Percentiles rank a stretch among this genome's conserved stretches.
Evolutionary conservation across 1,140 invertebrate genomes (phyloP).

Genomic region (Glossosoma conforme): DNA sequence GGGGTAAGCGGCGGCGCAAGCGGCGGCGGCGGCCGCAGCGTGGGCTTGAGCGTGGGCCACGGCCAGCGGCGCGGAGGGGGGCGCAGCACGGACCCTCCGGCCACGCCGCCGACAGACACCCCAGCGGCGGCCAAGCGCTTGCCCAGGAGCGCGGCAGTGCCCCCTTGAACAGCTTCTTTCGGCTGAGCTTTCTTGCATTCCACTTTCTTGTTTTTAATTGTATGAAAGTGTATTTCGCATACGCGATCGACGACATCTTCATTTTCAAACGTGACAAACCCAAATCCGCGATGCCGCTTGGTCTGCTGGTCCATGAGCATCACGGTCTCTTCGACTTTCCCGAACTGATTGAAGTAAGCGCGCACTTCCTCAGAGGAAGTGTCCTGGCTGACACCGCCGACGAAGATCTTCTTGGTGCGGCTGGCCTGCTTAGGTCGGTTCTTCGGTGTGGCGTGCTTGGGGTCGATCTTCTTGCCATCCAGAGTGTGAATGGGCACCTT

Average conservation of each 20-base stretch:
- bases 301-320: slow-evolving; percentile 95
- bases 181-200: slow-evolving; percentile 92
- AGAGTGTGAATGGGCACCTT: slow-evolving; percentile 86
- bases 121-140: slow-evolving; percentile 45
- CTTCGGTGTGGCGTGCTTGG: slow-evolving; percentile 88
- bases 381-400: slow-evolving; percentile 87
- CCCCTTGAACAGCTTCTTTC: slow-evolving; percentile 76
- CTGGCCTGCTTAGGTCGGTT: slow-evolving; percentile 79
- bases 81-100: slow-evolving; percentile 30
- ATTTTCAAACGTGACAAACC: slow-evolving; percentile 88
- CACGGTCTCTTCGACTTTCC: slow-evolving; percentile 86
- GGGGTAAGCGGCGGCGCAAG: no score
- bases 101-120: slow-evolving; percentile 34
- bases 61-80: slow-evolving; percentile 30
- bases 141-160: slow-evolving; percentile 38
- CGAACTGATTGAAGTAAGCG: slow-evolving; percentile 87
- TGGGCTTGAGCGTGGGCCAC: no score
- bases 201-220: slow-evolving; percentile 90
- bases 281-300: slow-evolving; percentile 84
- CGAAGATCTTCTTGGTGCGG: slow-evolving; percentile 89
- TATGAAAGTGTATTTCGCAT: slow-evolving; percentile 90
- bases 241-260: slow-evolving; percentile 88
- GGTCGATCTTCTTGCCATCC: slow-evolving; percentile 92
- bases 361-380: slow-evolving; percentile 88
- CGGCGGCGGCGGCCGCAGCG: no score